Percentiles rank a stretch among this genome's conserved stretches.
phyloP scores from a whole-genome alignment of 2,797 vertebrate genomes.

The Cygnus olor region DNA sequence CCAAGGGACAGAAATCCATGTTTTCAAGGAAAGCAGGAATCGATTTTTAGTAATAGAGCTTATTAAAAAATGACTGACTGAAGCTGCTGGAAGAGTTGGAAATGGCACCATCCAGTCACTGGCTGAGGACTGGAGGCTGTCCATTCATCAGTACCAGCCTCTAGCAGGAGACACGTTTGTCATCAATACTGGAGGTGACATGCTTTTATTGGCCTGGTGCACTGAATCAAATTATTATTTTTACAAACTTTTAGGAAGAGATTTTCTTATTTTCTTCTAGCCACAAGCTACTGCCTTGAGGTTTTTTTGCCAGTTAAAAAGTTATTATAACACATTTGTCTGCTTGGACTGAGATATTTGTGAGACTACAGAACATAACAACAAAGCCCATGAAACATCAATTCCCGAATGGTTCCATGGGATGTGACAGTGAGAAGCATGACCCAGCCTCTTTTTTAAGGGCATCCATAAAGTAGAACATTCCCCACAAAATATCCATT shows the following conservation, averaged over 20 bases:
- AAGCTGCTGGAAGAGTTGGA: not conserved
- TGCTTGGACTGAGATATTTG: not conserved
- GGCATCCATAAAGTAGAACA: not conserved
- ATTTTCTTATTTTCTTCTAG: not conserved
- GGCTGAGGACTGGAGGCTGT: not conserved
- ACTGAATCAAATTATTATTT: not conserved
- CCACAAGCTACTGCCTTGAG: not conserved
- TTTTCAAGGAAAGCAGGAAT: not conserved
- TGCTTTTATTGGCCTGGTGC: not conserved
- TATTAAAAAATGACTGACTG: not conserved
- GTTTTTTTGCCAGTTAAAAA: not conserved
- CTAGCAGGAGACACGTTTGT: not conserved
- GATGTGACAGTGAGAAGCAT: rapidly evolving
- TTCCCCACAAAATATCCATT: not conserved
- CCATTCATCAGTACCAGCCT: not conserved
- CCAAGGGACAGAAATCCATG: not conserved
- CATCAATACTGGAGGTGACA: not conserved
- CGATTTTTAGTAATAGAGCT: not conserved
- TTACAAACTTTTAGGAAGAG: not conserved
- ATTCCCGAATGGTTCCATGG: not conserved
- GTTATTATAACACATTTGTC: not conserved
- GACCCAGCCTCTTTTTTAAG: not conserved
- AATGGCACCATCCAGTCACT: not conserved
- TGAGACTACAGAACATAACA: not conserved
- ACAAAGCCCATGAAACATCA: not conserved